Evolutionary conservation across 1,140 invertebrate genomes (phyloP), one percentile per base, ranked within the genome.

Genomic region (Drosophila prosaltans): DNA sequence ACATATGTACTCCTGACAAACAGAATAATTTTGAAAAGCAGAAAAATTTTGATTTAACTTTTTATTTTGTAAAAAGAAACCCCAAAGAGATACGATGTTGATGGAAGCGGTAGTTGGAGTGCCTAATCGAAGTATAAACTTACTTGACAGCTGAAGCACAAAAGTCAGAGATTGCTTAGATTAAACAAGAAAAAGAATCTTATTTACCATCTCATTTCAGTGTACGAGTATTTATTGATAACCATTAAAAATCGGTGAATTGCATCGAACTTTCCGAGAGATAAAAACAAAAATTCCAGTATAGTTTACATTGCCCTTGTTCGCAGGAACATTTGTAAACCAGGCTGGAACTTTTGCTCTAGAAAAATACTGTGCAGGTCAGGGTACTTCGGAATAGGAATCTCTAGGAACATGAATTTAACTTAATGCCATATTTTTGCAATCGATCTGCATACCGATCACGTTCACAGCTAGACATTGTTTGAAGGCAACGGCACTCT

Each of bases 401-500:
- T 30, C 16, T 24, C 48, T 24, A 8, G 3, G 7, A 9, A 54
- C 64, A 43, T 24, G 57, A 28, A 55, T 2, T 26, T 2, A 43
- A 2, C 39, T 54, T 51, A 0, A 58, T 58, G n/a, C 26, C 26
- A 24, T 65, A 8, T n/a, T 41, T n/a, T 21, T 3, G 0, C 45
- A 65, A 26, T 11, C 26, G 32, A 0, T 40, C 4, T 21, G 43
- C 10, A n/a, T 26, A 45, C 16, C 7, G 58, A n/a, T 40, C 32
- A 16, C 39, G 21, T 2, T 32, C 16, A 39, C 75, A 78, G 5
- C 39, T 1, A 1, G 45, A 36, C 3, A 10, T 1, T 0, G 2
- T 7, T 0, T 24, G 1, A 3, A 41, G 32, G 58, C 70, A 79
- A 2, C n/a, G 16, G 36, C 78, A 79, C 59, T 80, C 78, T 3